Evolutionary conservation across 2,113 vertebrate species (phyloP).

Genomic region (Clarias batrachus): DNA sequence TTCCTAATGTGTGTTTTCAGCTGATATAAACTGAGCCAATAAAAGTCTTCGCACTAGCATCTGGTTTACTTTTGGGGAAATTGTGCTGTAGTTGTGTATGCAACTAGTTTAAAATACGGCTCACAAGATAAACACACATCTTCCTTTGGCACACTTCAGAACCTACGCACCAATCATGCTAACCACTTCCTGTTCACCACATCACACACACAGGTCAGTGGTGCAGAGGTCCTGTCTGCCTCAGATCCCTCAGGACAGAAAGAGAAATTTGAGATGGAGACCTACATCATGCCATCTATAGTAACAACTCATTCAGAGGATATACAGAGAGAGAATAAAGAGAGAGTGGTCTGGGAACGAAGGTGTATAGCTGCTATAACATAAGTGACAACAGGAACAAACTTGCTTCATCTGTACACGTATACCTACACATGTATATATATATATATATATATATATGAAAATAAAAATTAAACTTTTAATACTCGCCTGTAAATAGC

Average conservation of each 20-base stretch:
- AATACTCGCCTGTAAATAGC: too few relatives aligned
- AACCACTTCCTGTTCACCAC: slow-evolving; percentile 35
- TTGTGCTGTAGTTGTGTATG: not conserved
- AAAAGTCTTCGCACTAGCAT: not conserved
- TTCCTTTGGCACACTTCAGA: slow-evolving; percentile 21
- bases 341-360: not conserved
- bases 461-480: too few relatives aligned
- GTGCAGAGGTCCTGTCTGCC: not conserved
- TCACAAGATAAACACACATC: slow-evolving; percentile 1
- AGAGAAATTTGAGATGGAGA: not conserved
- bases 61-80: not conserved
- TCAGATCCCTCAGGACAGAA: slow-evolving; percentile 5
- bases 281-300: not conserved
- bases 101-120: not conserved
- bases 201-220: slow-evolving; percentile 30
- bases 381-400: not conserved
- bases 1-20: not conserved
- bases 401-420: too few relatives aligned
- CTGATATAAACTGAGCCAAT: not conserved
- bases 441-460: too few relatives aligned
- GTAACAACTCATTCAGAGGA: too few relatives aligned
- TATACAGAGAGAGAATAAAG: not conserved
- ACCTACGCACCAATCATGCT: not conserved
- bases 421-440: too few relatives aligned
- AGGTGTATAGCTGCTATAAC: not conserved